Conservation (phyloP, 64 coral and sea anemone species). For the Astreopora myriophthalma region DNA sequence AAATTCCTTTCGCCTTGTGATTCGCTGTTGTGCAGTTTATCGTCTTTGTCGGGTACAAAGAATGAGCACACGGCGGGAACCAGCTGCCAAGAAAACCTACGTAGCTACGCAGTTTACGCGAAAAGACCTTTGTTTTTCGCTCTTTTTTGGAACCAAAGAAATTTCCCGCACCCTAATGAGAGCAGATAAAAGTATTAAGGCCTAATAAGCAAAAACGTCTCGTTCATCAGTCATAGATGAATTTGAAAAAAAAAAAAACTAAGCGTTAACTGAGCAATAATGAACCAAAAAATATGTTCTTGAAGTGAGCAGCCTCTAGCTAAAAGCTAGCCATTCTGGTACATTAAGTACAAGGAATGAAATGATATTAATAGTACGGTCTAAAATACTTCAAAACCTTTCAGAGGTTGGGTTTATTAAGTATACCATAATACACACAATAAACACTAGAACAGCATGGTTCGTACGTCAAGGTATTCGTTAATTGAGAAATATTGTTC, state of each 20-base stretch:
- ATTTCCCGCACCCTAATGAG: background rate
- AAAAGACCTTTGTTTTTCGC: background rate
- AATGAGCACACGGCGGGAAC: too few species aligned
- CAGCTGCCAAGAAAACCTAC: background rate
- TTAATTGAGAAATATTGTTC: conserved; percentile 24
- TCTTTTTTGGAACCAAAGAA: background rate
- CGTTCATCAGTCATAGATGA: too few species aligned
- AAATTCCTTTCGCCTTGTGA: background rate
- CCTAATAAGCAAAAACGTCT: background rate
- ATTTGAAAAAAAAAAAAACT: too few species aligned
- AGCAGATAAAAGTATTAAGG: background rate
- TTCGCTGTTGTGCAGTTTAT: background rate
- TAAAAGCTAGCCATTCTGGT: background rate
- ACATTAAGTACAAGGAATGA: background rate
- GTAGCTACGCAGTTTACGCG: background rate
- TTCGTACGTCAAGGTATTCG: background rate
- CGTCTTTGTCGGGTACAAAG: background rate
- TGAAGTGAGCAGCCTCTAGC: background rate
- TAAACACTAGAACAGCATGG: background rate
- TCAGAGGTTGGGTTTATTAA: background rate
- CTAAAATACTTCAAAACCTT: background rate
- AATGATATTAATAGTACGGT: background rate
- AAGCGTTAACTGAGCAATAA: background rate
- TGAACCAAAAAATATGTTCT: background rate
- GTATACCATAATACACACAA: background rate